Evolutionary conservation across 92 coral and sea anemone genomes (phyloP).

Genomic region (Pocillopora grandis): DNA sequence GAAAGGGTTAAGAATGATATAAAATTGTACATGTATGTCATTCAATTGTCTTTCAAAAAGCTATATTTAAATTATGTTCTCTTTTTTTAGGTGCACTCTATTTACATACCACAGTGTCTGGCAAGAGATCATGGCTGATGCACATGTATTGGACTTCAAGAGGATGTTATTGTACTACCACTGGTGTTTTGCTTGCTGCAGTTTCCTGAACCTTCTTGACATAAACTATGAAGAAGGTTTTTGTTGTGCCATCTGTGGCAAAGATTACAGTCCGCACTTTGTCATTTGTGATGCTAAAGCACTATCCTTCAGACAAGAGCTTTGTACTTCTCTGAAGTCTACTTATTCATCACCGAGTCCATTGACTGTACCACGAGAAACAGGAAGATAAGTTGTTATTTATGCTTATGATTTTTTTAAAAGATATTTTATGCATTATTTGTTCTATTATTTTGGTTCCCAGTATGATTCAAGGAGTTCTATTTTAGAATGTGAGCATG

Average conservation of each 20-base stretch:
- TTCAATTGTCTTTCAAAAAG: too few relatives aligned
- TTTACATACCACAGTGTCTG: slow-evolving; percentile 53
- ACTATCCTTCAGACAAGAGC: slow-evolving; percentile 45
- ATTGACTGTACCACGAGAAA: not conserved
- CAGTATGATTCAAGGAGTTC: too few relatives aligned
- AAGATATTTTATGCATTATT: not conserved
- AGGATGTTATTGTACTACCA: slow-evolving; percentile 41
- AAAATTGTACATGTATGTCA: too few relatives aligned
- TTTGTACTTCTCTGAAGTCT: slow-evolving; percentile 6
- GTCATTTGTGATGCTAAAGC: slow-evolving; percentile 61
- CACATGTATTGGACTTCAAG: slow-evolving; percentile 20
- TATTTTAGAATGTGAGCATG: too few relatives aligned
- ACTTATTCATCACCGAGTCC: not conserved
- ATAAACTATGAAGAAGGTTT: slow-evolving; percentile 48
- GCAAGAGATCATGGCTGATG: slow-evolving; percentile 49
- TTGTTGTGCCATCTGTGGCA: slow-evolving; percentile 48
- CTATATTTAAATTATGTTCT: not conserved
- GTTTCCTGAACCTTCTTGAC: slow-evolving; percentile 59
- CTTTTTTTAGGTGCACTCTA: slow-evolving; percentile 39
- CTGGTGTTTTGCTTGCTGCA: slow-evolving; percentile 64
- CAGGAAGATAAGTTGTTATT: slow-evolving; percentile 25
- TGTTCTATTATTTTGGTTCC: not conserved
- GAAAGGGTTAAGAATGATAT: too few relatives aligned
- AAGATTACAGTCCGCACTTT: slow-evolving; percentile 16
- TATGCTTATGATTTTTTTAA: not conserved